Conservation (phyloP, 2,888 invertebrate genomes). For the Nymphalis c-album region DNA sequence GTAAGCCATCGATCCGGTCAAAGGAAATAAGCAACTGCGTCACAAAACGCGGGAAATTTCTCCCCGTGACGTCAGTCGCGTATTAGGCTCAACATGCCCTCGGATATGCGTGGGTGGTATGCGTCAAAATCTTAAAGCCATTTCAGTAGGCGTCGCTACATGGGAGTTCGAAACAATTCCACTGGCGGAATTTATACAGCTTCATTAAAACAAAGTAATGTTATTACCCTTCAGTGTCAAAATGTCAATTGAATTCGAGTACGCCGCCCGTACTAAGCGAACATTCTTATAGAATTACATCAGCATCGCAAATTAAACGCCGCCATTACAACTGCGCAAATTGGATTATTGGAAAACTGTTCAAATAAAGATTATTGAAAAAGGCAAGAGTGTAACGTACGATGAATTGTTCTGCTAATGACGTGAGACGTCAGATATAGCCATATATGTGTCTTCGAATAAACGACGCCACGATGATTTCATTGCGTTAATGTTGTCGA, state of each 20-base stretch:
- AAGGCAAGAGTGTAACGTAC: constrained; percentile 63
- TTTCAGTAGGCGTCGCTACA: constrained; percentile 38
- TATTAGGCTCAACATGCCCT: constrained; percentile 24
- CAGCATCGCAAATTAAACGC: constrained; percentile 50
- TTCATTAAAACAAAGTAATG: constrained; percentile 25
- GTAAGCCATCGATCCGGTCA: constrained; percentile 30
- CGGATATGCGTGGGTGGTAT: constrained; percentile 27
- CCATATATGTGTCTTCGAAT: constrained; percentile 45
- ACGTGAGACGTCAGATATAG: constrained; percentile 41
- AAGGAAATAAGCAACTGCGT: constrained; percentile 37
- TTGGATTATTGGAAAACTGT: constrained; percentile 61
- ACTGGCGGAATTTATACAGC: constrained; percentile 20
- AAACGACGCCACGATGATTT: constrained; percentile 41
- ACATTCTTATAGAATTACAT: constrained; percentile 55
- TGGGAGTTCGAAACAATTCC: constrained; percentile 20
- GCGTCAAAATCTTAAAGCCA: constrained; percentile 19
- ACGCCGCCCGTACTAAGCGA: constrained; percentile 41
- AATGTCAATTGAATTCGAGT: constrained; percentile 50
- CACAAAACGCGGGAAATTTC: constrained; percentile 45
- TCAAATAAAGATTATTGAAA: constrained; percentile 64
- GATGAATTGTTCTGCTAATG: constrained; percentile 54
- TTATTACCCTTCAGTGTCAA: constrained; percentile 23
- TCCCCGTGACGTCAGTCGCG: constrained; percentile 62
- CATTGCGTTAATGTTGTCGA: background rate
- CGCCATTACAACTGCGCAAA: constrained; percentile 65